These are phyloP conservation scores for Calliopum simillimum DNA, from an alignment of 2,888 invertebrate genomes.

Conservation along the genomic window DNA sequence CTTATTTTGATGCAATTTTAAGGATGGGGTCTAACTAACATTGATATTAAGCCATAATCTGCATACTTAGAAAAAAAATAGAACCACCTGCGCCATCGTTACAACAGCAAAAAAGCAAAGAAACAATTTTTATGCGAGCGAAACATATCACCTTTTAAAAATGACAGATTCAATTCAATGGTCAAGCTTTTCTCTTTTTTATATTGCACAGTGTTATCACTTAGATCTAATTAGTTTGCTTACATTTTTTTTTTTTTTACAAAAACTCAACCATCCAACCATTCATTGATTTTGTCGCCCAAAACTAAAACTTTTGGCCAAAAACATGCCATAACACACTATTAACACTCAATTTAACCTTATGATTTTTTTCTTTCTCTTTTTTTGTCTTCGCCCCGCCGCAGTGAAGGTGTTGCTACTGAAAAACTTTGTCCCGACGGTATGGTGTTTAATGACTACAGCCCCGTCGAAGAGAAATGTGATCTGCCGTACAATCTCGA, in stretches of 20 bases:
- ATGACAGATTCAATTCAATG: too few relatives aligned
- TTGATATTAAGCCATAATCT: too few relatives aligned
- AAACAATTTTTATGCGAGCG: too few relatives aligned
- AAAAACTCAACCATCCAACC: not conserved
- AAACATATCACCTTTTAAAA: too few relatives aligned
- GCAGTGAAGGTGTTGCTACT: slow-evolving; percentile 76
- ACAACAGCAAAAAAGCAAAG: too few relatives aligned
- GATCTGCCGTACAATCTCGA: slow-evolving; percentile 89
- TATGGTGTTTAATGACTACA: slow-evolving; percentile 90
- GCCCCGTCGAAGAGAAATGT: slow-evolving; percentile 84
- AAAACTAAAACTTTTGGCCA: too few relatives aligned
- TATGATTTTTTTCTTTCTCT: slow-evolving; percentile 16
- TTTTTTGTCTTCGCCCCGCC: slow-evolving; percentile 57
- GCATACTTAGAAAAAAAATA: too few relatives aligned
- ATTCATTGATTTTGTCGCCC: not conserved
- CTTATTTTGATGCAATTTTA: too few relatives aligned
- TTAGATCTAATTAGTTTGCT: too few relatives aligned
- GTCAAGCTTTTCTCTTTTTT: too few relatives aligned
- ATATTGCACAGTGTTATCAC: not conserved
- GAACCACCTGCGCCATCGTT: too few relatives aligned
- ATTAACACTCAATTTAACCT: slow-evolving; percentile 23
- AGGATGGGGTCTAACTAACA: too few relatives aligned
- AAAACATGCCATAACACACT: slow-evolving; percentile 15
- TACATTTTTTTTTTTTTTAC: not conserved
- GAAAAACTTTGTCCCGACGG: slow-evolving; percentile 90